Evolutionary conservation across 1,140 invertebrate species (phyloP).

Genomic region (Orussus abietinus): DNA sequence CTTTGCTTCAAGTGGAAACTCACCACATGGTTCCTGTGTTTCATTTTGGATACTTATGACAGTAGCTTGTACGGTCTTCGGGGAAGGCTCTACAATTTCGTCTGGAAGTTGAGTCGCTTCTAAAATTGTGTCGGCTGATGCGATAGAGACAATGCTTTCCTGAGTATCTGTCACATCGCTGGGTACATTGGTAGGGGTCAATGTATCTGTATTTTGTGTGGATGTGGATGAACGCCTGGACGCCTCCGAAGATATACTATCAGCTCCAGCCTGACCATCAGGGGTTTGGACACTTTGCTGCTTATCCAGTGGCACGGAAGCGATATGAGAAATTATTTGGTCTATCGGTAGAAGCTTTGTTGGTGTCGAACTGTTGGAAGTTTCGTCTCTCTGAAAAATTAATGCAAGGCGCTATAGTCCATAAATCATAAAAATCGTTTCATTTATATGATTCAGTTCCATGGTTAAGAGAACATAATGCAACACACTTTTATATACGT

Average conservation of each 20-base stretch:
- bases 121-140: constrained; percentile 20
- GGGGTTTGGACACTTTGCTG: constrained; percentile 22
- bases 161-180: constrained; percentile 38
- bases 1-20: too few species aligned
- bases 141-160: constrained; percentile 26
- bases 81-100: too few species aligned
- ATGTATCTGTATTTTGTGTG: constrained; percentile 48
- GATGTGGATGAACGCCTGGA: constrained; percentile 48
- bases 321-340: constrained; percentile 49
- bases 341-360: constrained; percentile 49
- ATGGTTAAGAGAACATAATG: too few species aligned
- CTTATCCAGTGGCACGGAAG: constrained; percentile 30
- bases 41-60: too few species aligned
- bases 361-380: constrained; percentile 46
- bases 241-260: constrained; percentile 38
- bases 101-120: constrained; percentile 20
- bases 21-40: too few species aligned
- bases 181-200: constrained; percentile 44
- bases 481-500: too few species aligned
- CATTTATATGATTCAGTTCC: too few species aligned
- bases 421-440: too few species aligned
- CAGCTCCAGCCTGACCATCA: constrained; percentile 22
- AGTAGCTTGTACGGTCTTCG: too few species aligned
- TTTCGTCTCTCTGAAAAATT: constrained; percentile 54
- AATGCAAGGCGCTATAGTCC: too few species aligned